A percentile compares a stretch with the other conserved stretches of the same genome.
phyloP scores from a whole-genome alignment of 2,797 vertebrate species.

The Sus cebifrons region DNA sequence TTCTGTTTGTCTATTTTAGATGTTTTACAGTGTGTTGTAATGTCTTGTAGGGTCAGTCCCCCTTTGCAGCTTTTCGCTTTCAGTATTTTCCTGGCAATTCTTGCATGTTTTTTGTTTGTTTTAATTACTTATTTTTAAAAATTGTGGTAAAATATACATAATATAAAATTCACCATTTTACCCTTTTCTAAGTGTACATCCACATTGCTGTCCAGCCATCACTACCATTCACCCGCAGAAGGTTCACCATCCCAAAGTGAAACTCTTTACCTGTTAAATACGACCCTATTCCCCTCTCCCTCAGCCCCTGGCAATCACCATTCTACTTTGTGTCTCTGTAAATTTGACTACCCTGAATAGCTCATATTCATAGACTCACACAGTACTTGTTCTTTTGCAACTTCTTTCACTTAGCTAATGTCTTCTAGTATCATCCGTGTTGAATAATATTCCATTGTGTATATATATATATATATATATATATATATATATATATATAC shows the following conservation, averaged over 20 bases:
- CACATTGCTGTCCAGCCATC: neutral
- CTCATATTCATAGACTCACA: neutral
- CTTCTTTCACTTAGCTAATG: neutral
- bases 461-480: neutral
- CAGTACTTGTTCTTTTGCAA: neutral
- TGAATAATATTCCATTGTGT: neutral
- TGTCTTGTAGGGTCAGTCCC: neutral
- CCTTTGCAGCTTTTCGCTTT: neutral
- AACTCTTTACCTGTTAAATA: neutral
- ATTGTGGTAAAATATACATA: neutral
- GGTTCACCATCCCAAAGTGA: neutral
- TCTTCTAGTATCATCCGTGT: neutral
- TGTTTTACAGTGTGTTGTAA: neutral
- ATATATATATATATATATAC: no score
- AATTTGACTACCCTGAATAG: neutral
- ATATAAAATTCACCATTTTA: neutral
- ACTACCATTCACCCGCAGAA: neutral
- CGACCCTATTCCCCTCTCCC: neutral
- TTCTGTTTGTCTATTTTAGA: neutral
- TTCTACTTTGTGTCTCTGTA: neutral
- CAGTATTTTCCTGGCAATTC: slow-evolving; percentile 25
- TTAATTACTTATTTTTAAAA: neutral
- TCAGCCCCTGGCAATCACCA: neutral
- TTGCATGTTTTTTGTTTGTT: neutral
- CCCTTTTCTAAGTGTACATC: neutral